These are phyloP conservation scores for Umimayanthus chanpuru DNA, from an alignment of 92 coral and sea anemone genomes.

Conservation along the genomic window DNA sequence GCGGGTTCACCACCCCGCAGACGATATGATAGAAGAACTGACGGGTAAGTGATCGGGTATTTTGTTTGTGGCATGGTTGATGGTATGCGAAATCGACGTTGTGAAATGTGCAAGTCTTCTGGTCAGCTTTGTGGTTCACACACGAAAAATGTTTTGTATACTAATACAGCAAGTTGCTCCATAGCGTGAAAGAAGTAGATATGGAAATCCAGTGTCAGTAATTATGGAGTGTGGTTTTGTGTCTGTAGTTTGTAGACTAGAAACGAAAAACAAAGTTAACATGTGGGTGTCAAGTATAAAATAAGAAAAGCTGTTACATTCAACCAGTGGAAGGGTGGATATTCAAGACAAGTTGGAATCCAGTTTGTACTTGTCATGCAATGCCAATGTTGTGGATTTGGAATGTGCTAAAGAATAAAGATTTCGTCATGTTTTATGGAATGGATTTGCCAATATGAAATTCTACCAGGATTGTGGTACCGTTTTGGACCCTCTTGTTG, in stretches of 20 bases:
- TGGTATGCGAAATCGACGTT: slow-evolving; percentile 4
- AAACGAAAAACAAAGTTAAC: background rate
- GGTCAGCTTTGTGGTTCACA: background rate
- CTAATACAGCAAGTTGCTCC: slow-evolving; percentile 9
- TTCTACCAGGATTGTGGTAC: background rate
- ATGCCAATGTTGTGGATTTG: too few species aligned
- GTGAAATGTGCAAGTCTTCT: slow-evolving; percentile 18
- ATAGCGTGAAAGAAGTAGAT: background rate
- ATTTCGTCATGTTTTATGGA: background rate
- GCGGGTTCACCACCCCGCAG: slow-evolving; percentile 83
- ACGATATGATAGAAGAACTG: slow-evolving; percentile 90
- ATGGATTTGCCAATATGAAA: background rate
- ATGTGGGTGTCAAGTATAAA: background rate
- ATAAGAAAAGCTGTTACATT: too few species aligned
- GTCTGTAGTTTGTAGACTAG: slow-evolving; percentile 6
- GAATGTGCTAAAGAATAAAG: too few species aligned
- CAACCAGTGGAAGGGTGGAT: background rate
- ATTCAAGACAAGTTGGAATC: background rate
- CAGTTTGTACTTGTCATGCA: background rate
- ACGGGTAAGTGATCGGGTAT: slow-evolving; percentile 81
- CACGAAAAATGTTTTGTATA: background rate
- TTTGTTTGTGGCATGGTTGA: slow-evolving; percentile 20
- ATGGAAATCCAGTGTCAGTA: background rate
- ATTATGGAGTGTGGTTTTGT: slow-evolving; percentile 38
- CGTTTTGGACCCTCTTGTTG: background rate